Evolutionary conservation across 2,113 vertebrate genomes (phyloP).

Genomic region (Bufo bufo): DNA sequence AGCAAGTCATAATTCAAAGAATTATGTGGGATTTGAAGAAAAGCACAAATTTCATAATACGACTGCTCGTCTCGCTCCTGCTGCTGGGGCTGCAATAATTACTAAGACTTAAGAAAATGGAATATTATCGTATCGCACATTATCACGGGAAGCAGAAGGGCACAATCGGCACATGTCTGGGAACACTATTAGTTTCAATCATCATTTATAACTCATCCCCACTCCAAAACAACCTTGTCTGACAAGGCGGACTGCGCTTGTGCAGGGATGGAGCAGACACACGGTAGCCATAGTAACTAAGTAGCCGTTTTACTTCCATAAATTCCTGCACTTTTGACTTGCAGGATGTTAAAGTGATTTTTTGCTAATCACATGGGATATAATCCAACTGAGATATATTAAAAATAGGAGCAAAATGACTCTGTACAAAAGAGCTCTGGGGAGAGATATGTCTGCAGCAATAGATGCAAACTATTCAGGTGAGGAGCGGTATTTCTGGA

Average conservation of each 20-base stretch:
- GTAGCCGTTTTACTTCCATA: constrained; percentile 18
- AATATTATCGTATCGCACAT: constrained; percentile 20
- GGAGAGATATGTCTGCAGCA: neutral
- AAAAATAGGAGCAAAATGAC: neutral
- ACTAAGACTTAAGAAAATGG: constrained; percentile 49
- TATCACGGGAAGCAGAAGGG: neutral
- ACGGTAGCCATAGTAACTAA: constrained; percentile 41
- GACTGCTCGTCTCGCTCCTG: constrained; percentile 32
- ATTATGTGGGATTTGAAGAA: constrained; percentile 40
- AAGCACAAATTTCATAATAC: constrained; percentile 31
- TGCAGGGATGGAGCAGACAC: neutral
- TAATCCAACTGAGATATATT: constrained; percentile 1
- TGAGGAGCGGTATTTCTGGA: neutral
- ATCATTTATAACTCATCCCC: constrained; percentile 35
- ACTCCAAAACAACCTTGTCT: constrained; percentile 41
- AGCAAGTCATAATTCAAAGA: constrained; percentile 30
- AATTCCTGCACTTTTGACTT: constrained; percentile 31
- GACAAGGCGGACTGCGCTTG: constrained; percentile 38
- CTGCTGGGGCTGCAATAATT: constrained; percentile 41
- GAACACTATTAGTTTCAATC: constrained; percentile 46
- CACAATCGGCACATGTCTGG: constrained; percentile 36
- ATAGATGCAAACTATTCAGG: neutral
- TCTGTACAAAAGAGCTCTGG: neutral
- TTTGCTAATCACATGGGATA: constrained; percentile 11
- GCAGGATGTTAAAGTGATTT: constrained; percentile 26